These are phyloP conservation scores for Euleptes europaea DNA, from an alignment of 2,113 vertebrate genomes.

Conservation along the genomic window DNA sequence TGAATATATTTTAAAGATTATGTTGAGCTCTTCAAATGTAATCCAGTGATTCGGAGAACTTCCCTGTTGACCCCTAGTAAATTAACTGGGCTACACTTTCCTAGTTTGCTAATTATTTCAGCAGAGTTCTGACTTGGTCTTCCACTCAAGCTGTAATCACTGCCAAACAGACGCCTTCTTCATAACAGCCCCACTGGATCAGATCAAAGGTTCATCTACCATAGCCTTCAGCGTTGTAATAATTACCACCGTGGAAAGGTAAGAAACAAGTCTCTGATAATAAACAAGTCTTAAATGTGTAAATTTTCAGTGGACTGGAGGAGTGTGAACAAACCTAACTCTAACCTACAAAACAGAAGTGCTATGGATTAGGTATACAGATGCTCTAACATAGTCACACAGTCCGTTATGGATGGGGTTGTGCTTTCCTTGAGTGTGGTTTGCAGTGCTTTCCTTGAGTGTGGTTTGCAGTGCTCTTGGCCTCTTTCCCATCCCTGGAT, in stretches of 20 bases:
- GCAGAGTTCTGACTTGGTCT: neutral
- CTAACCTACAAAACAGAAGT: no score
- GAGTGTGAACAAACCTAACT: no score
- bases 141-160: neutral
- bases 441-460: no score
- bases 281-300: no score
- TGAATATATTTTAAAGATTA: neutral
- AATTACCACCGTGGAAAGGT: neutral
- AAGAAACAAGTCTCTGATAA: no score
- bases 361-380: no score
- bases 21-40: neutral
- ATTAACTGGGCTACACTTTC: neutral
- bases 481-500: no score
- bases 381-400: no score
- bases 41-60: neutral
- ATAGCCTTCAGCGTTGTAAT: neutral
- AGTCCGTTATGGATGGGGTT: no score
- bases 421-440: no score
- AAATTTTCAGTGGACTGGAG: no score
- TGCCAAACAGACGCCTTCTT: neutral
- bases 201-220: neutral
- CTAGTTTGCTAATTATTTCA: neutral
- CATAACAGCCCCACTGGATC: neutral
- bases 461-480: no score
- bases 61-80: neutral